phyloP scores from a whole-genome alignment of 2,888 invertebrate species.

The Yponomeuta malinellus region DNA sequence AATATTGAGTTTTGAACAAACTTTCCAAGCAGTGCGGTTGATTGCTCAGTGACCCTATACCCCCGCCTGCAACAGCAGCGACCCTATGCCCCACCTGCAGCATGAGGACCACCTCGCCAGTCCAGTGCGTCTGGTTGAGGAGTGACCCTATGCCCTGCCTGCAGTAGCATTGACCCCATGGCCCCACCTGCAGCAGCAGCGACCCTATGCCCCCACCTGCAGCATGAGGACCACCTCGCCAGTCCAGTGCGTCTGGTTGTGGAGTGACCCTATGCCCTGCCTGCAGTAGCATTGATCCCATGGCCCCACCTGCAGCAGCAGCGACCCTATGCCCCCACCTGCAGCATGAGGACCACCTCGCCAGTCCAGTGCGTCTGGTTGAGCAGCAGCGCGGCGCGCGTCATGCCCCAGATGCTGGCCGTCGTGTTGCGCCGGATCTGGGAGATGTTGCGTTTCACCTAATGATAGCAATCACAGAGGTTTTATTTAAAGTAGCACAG shows the following conservation, averaged over 20 bases:
- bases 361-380: slow-evolving; percentile 87
- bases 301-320: neutral
- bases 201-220: slow-evolving; percentile 41
- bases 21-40: too few species aligned
- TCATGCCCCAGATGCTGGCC: slow-evolving; percentile 86
- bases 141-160: slow-evolving; percentile 30
- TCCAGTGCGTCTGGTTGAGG: slow-evolving; percentile 87
- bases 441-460: slow-evolving; percentile 87
- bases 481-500: too few species aligned
- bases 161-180: too few species aligned
- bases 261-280: slow-evolving; percentile 35
- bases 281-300: neutral
- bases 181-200: neutral
- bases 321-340: slow-evolving; percentile 36
- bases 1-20: too few species aligned
- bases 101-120: slow-evolving; percentile 78
- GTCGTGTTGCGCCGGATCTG: slow-evolving; percentile 84
- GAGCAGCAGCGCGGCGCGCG: slow-evolving; percentile 77
- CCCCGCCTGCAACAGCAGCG: neutral
- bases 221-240: slow-evolving; percentile 78
- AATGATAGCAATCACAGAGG: neutral
- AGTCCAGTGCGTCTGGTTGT: slow-evolving; percentile 88
- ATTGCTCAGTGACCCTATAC: too few species aligned
- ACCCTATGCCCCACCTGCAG: slow-evolving; percentile 51
- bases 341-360: slow-evolving; percentile 78